Conservation (phyloP, 2,113 vertebrate genomes). For the Dasyurus viverrinus region DNA sequence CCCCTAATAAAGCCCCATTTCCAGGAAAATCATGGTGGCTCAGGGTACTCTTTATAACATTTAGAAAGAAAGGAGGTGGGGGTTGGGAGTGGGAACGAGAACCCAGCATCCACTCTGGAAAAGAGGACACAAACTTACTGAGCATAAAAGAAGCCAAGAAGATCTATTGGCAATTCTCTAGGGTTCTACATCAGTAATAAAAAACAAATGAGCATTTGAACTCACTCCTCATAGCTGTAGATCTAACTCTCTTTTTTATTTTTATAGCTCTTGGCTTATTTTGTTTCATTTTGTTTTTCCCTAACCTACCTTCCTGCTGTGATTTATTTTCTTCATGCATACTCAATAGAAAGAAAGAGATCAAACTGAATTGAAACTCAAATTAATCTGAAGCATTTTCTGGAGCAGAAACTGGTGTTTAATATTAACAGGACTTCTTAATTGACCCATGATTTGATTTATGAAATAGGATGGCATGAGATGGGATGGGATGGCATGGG, state of each 20-base stretch:
- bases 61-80: neutral
- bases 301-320: neutral
- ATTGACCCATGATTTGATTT: neutral
- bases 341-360: neutral
- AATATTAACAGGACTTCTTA: neutral
- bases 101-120: neutral
- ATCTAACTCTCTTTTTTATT: neutral
- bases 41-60: neutral
- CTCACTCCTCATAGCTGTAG: neutral
- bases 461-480: neutral
- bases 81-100: neutral
- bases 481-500: neutral
- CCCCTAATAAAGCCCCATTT: too few relatives aligned
- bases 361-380: neutral
- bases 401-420: neutral
- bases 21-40: neutral
- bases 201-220: neutral
- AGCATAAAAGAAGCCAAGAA: neutral
- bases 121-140: neutral
- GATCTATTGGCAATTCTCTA: fast-evolving
- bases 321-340: neutral
- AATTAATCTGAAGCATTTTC: neutral
- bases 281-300: conserved; percentile 25
- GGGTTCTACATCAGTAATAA: neutral
- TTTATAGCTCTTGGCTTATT: neutral